Evolutionary conservation across 1,140 invertebrate genomes (phyloP), one percentile per base, ranked within the genome.

Genomic region (Dendrolimus punctatus): DNA sequence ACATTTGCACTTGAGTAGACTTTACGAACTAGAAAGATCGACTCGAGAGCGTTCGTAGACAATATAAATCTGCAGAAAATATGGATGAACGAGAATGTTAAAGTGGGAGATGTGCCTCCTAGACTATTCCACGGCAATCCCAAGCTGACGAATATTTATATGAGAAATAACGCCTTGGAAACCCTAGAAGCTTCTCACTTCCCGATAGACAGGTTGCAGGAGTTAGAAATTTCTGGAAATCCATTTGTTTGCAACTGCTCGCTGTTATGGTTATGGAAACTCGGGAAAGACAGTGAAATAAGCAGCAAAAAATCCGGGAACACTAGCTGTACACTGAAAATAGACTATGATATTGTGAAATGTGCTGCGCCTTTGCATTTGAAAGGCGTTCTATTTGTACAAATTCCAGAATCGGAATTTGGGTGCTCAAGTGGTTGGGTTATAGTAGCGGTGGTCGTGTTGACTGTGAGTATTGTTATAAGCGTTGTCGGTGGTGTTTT

Each of bases 221-320:
- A 89, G 51, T 85, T 95, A 2, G 90, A 91, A 60, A 87, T 96
- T 36, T 92, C 92, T 38, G 94, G 94, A 8, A 96, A 96, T 87
- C 95, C 95, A 2, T 89, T 96, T 46, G 88, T 92, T 51, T 97
- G 95, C 80, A 96, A 96, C 82, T 97, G 95, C 69, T 95, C 95
- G 9, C 78, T 96, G 49, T 88, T 93, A 44, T 97, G 95, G 95
- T 84, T 97, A 4, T 95, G 94, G 94, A 91, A 92, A 64, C 85
- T 95, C 36, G 88, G 90, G 39, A 88, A 89, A 62, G 88, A 89
- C 49, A 87, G 88, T 66, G 78, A 85, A 75, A 72, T 82, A 10
- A 77, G 68, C 8, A 72, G 68, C 57, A 79, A 66, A 53, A 72
- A 80, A 49, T 73, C 68, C 51, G 71, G 70, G 41, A 83, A 82